These are phyloP conservation scores for Cotesia typhae DNA, from an alignment of 1,140 invertebrate genomes.

Conservation along the genomic window DNA sequence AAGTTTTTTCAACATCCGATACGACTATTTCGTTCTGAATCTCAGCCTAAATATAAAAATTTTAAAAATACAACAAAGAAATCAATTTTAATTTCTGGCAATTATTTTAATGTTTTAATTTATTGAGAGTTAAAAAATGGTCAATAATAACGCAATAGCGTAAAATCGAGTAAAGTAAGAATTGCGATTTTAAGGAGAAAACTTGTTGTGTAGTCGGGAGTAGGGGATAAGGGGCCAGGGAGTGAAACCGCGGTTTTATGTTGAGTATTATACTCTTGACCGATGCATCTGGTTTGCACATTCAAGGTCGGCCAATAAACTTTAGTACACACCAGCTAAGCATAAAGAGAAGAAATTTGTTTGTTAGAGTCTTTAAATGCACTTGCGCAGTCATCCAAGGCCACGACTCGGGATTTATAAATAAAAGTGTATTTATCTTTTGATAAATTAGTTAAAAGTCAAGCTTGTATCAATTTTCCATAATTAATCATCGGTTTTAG, in stretches of 20 bases:
- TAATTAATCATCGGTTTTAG: too few relatives aligned
- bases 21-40: too few relatives aligned
- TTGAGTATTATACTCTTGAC: conserved; percentile 10
- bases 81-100: too few relatives aligned
- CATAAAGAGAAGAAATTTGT: conserved; percentile 15
- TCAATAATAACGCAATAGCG: too few relatives aligned
- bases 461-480: too few relatives aligned
- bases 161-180: too few relatives aligned
- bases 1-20: too few relatives aligned
- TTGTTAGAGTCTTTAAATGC: conserved; percentile 25
- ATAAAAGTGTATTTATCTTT: neutral
- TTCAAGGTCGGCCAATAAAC: conserved; percentile 57
- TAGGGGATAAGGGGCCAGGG: neutral
- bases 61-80: too few relatives aligned
- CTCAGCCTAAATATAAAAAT: too few relatives aligned
- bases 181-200: neutral
- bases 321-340: conserved; percentile 24
- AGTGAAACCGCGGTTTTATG: neutral
- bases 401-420: neutral
- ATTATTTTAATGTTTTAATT: too few relatives aligned
- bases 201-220: neutral
- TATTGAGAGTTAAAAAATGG: too few relatives aligned
- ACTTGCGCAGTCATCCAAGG: conserved; percentile 17
- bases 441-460: too few relatives aligned
- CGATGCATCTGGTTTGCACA: conserved; percentile 46